Percentiles rank a stretch among this genome's conserved stretches.
phyloP scores from a whole-genome alignment of 2,113 vertebrate genomes.

The Sitta europaea region DNA sequence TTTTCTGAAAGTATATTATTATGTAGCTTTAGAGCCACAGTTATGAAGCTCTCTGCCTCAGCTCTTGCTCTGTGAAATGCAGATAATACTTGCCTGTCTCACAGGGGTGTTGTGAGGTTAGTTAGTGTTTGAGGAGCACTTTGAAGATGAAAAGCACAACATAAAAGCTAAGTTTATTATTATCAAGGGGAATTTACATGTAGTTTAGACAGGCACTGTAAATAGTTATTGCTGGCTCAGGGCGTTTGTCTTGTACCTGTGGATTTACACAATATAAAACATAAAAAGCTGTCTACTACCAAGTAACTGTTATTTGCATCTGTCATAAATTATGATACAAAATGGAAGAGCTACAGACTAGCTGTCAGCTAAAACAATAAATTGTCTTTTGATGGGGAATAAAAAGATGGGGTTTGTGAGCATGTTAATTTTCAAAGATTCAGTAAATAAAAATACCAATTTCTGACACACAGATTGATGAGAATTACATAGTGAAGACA shows the following conservation, averaged over 20 bases:
- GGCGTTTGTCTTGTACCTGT: not conserved
- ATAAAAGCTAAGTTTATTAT: conserved; percentile 26
- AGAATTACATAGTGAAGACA: not conserved
- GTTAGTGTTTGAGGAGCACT: conserved; percentile 13
- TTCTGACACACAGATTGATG: not conserved
- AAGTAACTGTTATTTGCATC: not conserved
- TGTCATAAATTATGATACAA: not conserved
- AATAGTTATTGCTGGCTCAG: not conserved
- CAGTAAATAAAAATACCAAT: conserved; percentile 1
- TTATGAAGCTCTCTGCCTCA: not conserved
- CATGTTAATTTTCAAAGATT: conserved; percentile 15
- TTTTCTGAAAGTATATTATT: not conserved
- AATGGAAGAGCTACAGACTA: not conserved
- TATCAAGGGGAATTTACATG: not conserved
- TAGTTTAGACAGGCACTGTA: conserved; percentile 21
- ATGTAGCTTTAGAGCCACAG: not conserved
- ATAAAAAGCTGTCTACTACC: conserved; percentile 3
- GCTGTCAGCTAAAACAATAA: conserved; percentile 16
- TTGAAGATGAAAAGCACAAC: conserved; percentile 18
- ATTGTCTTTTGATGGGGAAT: not conserved
- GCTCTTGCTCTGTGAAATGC: conserved; percentile 3
- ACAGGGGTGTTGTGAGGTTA: conserved; percentile 12
- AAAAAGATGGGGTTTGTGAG: not conserved
- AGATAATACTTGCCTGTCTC: not conserved
- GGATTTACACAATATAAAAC: conserved; percentile 20